Evolutionary conservation across 2,888 invertebrate species (phyloP), one percentile per base, ranked within the genome.

Genomic region (Sinopyrophorus schimmeli): DNA sequence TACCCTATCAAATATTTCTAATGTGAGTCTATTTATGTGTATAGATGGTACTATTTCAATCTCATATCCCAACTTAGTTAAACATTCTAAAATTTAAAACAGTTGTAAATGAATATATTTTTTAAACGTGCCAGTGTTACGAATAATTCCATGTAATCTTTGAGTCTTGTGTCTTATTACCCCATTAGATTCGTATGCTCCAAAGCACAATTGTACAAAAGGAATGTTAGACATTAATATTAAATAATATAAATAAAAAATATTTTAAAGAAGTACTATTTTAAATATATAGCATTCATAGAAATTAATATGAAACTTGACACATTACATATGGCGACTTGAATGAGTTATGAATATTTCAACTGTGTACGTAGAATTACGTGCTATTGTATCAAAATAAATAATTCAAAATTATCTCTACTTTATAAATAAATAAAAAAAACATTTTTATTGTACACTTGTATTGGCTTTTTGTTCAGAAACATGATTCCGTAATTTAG

Each of bases 151-250:
- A 23, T 59, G 52, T 16, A 71, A 44, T 44, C 64, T 63, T 44
- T 69, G 69, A 9, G 62, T 53, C 48, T 65, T 62, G 47, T 72
- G 69, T 27, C 58, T 55, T 21, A 71, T 65, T 7, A 67, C 47
- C 3, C 71, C 70, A 54, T 69, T 55, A 3, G 65, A 54, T 49
- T 65, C 62, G 31, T 71, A 70, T 5, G 70, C 69, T 1, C 72
- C 71, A 43, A 67, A 72, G 44, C 55, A 53, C 17, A 72, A 59
- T 54, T 54, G 64, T n/a, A 69, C 15, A 15, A 30, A 40, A 9
- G 47, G 41, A 38, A 47, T 44, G 2, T 32, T 23, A 12, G 11
- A 11, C 14, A 28, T 43, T 43, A n/a, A n/a, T n/a, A n/a, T n/a
- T 21, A 21, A 5, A n/a, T 5, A 6, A 18, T 18, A 6, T 18